phyloP scores from a whole-genome alignment of 1,140 invertebrate species.

The Papilio aristodemus region DNA sequence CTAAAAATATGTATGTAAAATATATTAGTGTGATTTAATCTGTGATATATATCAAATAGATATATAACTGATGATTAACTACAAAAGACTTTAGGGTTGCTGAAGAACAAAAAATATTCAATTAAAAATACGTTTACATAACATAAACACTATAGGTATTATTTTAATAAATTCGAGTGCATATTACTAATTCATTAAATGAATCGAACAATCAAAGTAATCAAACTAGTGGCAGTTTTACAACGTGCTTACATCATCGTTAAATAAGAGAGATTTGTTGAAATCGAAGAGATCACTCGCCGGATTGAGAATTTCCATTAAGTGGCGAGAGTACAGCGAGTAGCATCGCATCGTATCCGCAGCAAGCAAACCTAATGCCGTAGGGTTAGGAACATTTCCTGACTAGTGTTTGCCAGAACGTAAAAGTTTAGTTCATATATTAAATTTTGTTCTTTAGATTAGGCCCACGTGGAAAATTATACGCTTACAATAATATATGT shows the following conservation, averaged over 20 bases:
- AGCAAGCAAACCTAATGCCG: constrained; percentile 47
- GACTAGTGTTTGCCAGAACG: constrained; percentile 41
- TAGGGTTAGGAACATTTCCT: constrained; percentile 47
- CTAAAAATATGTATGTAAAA: too few relatives aligned
- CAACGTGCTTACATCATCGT: constrained; percentile 7
- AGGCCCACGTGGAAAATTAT: too few relatives aligned
- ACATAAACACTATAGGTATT: too few relatives aligned
- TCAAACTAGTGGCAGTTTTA: background rate
- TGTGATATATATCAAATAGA: too few relatives aligned
- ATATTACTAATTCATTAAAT: too few relatives aligned
- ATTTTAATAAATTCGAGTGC: too few relatives aligned
- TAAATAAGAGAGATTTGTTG: constrained; percentile 6
- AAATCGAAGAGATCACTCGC: constrained; percentile 25
- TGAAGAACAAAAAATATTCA: too few relatives aligned
- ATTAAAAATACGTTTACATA: too few relatives aligned
- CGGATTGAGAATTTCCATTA: constrained; percentile 48
- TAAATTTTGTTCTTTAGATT: background rate
- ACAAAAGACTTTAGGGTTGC: too few relatives aligned
- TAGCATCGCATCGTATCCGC: background rate
- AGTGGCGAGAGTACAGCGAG: constrained; percentile 29
- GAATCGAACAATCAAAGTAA: background rate
- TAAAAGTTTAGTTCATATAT: constrained; percentile 22
- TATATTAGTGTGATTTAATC: too few relatives aligned
- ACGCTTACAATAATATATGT: too few relatives aligned
- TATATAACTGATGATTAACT: too few relatives aligned